A percentile compares a stretch with the other conserved stretches of the same genome.
Evolutionary conservation across 2,113 vertebrate genomes (phyloP).

Genomic region (Sinocyclocheilus anophthalmus): DNA sequence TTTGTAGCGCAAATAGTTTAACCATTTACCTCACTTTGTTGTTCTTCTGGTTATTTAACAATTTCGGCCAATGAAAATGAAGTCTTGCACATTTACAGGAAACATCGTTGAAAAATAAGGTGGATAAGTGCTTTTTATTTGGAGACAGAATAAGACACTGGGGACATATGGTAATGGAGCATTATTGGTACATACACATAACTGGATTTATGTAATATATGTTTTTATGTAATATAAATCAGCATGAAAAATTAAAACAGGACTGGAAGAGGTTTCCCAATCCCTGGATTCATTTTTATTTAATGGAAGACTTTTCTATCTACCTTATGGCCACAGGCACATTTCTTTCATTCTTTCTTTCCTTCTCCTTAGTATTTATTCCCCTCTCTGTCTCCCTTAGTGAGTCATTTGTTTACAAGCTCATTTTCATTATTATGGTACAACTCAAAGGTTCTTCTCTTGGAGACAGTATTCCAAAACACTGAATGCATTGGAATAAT

Average conservation of each 20-base stretch:
- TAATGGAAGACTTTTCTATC: slow-evolving; percentile 9
- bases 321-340: not conserved
- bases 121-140: not conserved
- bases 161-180: not conserved
- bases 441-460: slow-evolving; percentile 10
- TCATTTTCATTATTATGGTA: not conserved
- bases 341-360: slow-evolving; percentile 15
- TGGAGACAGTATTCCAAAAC: not conserved
- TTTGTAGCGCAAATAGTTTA: not conserved
- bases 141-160: slow-evolving; percentile 8
- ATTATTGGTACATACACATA: not conserved
- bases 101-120: not conserved
- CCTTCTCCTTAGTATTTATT: not conserved
- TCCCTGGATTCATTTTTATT: slow-evolving; percentile 14
- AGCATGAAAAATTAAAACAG: not conserved
- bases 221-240: slow-evolving; percentile 22
- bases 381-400: slow-evolving; percentile 17
- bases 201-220: slow-evolving; percentile 23
- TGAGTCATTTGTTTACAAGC: slow-evolving; percentile 44
- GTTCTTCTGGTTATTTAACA: not conserved
- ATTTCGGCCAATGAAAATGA: not conserved
- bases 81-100: not conserved
- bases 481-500: not conserved
- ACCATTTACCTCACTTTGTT: not conserved
- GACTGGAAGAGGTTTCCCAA: slow-evolving; percentile 16